Evolutionary conservation across 2,888 invertebrate genomes (phyloP).

Genomic region (Proisotoma minuta): DNA sequence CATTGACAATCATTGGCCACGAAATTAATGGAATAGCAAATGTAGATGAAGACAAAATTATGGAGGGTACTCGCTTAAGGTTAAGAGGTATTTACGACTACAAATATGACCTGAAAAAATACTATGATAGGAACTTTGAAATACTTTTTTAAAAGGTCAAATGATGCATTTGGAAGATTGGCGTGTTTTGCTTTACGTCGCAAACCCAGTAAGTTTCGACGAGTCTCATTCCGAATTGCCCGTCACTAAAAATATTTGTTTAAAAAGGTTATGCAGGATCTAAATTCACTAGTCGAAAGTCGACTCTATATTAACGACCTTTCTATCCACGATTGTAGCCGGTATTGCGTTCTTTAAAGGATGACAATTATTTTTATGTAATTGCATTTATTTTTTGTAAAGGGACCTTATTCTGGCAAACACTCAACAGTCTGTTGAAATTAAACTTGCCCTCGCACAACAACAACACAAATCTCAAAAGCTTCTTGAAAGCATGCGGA

Average conservation of each 20-base stretch:
- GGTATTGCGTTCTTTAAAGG: slow-evolving; percentile 63
- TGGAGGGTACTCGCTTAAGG: too few species aligned
- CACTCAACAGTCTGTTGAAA: slow-evolving; percentile 93
- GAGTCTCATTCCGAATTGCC: too few species aligned
- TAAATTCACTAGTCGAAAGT: slow-evolving; percentile 81
- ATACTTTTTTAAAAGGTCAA: too few species aligned
- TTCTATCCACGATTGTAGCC: slow-evolving; percentile 98
- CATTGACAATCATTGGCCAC: too few species aligned
- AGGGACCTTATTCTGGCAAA: slow-evolving; percentile 93
- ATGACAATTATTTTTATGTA: too few species aligned
- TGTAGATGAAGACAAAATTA: too few species aligned
- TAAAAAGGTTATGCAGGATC: slow-evolving; percentile 32
- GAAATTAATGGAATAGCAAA: too few species aligned
- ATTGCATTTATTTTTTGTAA: too few species aligned
- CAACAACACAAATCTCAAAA: slow-evolving; percentile 96
- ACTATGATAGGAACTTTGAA: too few species aligned
- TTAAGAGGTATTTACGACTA: too few species aligned
- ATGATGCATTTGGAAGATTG: slow-evolving; percentile 99
- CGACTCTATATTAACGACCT: slow-evolving; percentile 96
- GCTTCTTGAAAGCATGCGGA: slow-evolving; percentile 91
- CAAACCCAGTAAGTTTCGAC: slow-evolving; percentile 39
- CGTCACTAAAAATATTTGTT: too few species aligned
- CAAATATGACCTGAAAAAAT: too few species aligned
- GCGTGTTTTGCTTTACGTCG: slow-evolving; percentile 92
- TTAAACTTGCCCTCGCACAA: slow-evolving; percentile 90